phyloP scores from a whole-genome alignment of 35 echinoderm and acorn worm genomes.

The Heliocidaris tuberculata region DNA sequence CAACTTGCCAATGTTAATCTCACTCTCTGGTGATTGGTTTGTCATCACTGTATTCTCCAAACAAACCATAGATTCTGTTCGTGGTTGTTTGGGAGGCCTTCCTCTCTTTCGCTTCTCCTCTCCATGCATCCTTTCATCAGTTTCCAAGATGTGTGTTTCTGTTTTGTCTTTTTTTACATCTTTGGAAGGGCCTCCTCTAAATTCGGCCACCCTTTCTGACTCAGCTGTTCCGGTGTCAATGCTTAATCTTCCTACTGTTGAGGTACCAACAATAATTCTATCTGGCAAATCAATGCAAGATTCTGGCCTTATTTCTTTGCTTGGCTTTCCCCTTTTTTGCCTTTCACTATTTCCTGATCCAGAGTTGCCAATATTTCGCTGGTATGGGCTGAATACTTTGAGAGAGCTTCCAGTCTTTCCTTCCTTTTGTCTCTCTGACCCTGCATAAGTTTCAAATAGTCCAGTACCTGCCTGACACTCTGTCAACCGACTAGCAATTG shows the following conservation, averaged over 20 bases:
- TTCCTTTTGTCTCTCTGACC: background rate
- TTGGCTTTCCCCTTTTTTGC: background rate
- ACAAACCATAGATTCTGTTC: background rate
- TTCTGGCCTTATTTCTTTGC: background rate
- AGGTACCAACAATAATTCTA: background rate
- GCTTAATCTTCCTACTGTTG: background rate
- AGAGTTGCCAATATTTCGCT: background rate
- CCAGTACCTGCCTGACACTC: background rate
- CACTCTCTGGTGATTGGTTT: no score
- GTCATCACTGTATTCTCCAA: background rate
- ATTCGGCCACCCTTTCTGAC: background rate
- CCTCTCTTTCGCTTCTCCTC: background rate
- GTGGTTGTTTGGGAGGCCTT: background rate
- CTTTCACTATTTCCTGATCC: background rate
- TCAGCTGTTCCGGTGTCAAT: background rate
- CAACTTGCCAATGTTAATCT: no score
- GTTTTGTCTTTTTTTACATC: background rate
- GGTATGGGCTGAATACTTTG: background rate
- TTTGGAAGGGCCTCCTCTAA: background rate
- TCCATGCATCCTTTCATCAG: background rate
- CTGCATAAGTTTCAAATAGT: background rate
- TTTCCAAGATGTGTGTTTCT: background rate
- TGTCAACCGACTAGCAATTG: background rate
- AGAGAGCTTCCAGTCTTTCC: background rate
- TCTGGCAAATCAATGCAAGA: background rate